A percentile compares a stretch with the other conserved stretches of the same genome.
These are phyloP conservation scores for Psilanteris sp. DNA, from an alignment of 1,140 invertebrate species.

Conservation along the genomic window DNA sequence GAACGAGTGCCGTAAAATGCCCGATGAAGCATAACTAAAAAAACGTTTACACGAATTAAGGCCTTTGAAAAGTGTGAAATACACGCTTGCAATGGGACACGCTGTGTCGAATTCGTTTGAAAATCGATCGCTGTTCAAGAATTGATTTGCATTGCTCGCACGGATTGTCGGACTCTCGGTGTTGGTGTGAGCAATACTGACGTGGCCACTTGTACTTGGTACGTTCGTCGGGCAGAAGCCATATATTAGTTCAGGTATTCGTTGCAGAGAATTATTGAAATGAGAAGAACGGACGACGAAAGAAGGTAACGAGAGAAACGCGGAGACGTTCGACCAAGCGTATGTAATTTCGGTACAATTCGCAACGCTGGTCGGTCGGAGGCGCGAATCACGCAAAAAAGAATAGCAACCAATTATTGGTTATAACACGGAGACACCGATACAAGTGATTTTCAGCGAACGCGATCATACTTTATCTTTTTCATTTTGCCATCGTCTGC, in stretches of 20 bases:
- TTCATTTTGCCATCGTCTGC: slow-evolving; percentile 5
- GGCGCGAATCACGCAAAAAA: slow-evolving; percentile 57
- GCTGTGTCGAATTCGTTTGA: slow-evolving; percentile 52
- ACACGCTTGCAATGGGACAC: slow-evolving; percentile 14
- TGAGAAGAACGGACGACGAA: slow-evolving; percentile 68
- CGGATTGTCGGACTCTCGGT: slow-evolving; percentile 66
- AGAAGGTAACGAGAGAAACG: slow-evolving; percentile 60
- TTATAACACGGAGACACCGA: slow-evolving; percentile 30
- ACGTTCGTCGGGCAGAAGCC: slow-evolving; percentile 72
- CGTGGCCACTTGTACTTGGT: slow-evolving; percentile 65
- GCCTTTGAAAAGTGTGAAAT: slow-evolving; percentile 26
- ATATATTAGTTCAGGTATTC: slow-evolving; percentile 78
- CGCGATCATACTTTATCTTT: slow-evolving; percentile 15
- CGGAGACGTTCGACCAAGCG: slow-evolving; percentile 70
- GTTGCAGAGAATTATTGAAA: slow-evolving; percentile 77
- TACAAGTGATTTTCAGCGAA: slow-evolving; percentile 39
- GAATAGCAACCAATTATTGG: slow-evolving; percentile 59
- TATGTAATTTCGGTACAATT: slow-evolving; percentile 73
- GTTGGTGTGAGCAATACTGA: slow-evolving; percentile 28
- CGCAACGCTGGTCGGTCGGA: slow-evolving; percentile 60
- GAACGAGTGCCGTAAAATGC: slow-evolving; percentile 10
- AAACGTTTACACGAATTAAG: slow-evolving; percentile 21
- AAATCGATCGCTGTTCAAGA: slow-evolving; percentile 48
- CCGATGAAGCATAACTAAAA: not conserved
- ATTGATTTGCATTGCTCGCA: slow-evolving; percentile 73